Evolutionary conservation across 2,113 vertebrate species (phyloP).

Genomic region (Periophthalmodon schlosseri): DNA sequence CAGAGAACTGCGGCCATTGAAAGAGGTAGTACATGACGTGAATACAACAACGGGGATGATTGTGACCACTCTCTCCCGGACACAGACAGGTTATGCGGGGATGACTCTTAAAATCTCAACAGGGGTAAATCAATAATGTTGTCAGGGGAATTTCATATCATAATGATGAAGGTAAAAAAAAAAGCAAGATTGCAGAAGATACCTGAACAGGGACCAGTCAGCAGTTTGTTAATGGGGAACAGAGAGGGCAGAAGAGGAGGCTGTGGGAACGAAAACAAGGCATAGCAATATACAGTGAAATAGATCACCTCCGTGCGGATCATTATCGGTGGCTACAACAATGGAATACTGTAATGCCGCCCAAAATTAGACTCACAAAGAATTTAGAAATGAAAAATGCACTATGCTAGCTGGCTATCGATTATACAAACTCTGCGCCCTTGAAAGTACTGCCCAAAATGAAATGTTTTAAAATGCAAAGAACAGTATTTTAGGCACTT

Average conservation of each 20-base stretch:
- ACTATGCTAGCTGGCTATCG: slow-evolving; percentile 18
- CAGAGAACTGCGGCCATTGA: slow-evolving; percentile 17
- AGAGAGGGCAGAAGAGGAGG: slow-evolving; percentile 8
- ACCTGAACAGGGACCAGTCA: slow-evolving; percentile 22
- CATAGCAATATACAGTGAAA: slow-evolving; percentile 41
- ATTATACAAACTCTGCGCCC: slow-evolving; percentile 1
- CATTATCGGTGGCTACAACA: slow-evolving; percentile 44
- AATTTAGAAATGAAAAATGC: slow-evolving; percentile 41
- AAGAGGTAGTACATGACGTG: slow-evolving; percentile 35
- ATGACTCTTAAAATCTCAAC: slow-evolving; percentile 12
- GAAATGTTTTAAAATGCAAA: not conserved
- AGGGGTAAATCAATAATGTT: slow-evolving; percentile 9
- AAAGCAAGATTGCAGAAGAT: slow-evolving; percentile 29
- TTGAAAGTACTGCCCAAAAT: not conserved
- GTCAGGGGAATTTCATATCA: slow-evolving; percentile 5
- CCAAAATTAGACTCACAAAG: slow-evolving; percentile 44
- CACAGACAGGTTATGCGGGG: not conserved
- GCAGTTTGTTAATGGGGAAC: slow-evolving; percentile 40
- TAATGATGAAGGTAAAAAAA: slow-evolving; percentile 22
- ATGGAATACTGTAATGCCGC: slow-evolving; percentile 29
- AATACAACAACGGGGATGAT: slow-evolving; percentile 37
- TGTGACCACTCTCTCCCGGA: slow-evolving; percentile 12
- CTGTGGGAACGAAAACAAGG: not conserved
- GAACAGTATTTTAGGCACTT: too few relatives aligned
- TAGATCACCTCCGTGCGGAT: slow-evolving; percentile 41